Base-by-base conservation (phyloP, 2,113 vertebrate genomes). In the Gavialis gangeticus region DNA sequence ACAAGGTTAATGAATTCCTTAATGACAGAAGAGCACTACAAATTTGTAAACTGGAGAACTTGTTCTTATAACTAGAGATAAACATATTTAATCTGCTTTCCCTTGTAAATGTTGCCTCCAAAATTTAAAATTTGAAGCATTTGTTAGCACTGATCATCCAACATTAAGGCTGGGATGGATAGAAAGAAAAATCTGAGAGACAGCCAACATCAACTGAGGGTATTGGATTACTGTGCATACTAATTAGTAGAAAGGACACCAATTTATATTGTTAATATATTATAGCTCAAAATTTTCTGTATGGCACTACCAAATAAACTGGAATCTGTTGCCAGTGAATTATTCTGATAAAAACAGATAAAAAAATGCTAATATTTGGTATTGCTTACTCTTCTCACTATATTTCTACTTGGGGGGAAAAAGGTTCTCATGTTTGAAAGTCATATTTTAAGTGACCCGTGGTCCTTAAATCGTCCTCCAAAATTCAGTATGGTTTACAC, bases 91-190 rank as follows among this genome's bases (percentile, higher is more conserved):
- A 94, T 10, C 46, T 67, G 46, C 14, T 90, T 56, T 87, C 34
- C 5, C 28, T 60, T 17, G 19, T 55, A 58, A 9, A 11, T 64
- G 46, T 58, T 95, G 86, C 79, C 57, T 87, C 91, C 82, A 81
- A 81, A 87, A 69, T 84, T 88, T 78, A 89, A 46, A 46, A 94
- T 82, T 6, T 67, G n/a, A 94, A 94, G 30, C 77, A 59, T 91
- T 86, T 97, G 82, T 78, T 93, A 96, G 89, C 82, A 79, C 34
- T 22, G 64, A 92, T 75, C 94, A 94, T 56, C 91, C 90, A 95
- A 56, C 24, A 64, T 66, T 93, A 96, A 87, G 15, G 84, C 64
- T 5, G 19, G 88, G 27, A 79, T 34, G 22, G 25, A 71, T 34
- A 63, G 1, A 64, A 21, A 21, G 12, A 78, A 88, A 90, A 64